Evolutionary conservation across 2,113 vertebrate species (phyloP), one percentile per base, ranked within the genome.

Genomic region (Octodon degus): DNA sequence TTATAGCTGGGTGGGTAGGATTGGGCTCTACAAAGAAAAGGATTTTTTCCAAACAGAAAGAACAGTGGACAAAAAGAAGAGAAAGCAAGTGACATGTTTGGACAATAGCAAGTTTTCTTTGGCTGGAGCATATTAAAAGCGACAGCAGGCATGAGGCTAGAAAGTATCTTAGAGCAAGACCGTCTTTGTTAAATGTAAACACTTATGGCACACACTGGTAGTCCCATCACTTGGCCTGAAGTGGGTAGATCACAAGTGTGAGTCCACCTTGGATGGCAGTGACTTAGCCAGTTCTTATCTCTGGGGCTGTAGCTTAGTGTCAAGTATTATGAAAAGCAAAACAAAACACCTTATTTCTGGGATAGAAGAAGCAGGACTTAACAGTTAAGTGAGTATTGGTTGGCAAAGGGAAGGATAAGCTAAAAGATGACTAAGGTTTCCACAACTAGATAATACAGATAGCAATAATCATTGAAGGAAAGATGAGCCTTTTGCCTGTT

Each of bases 31-130:
- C 47, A 85, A 96, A 95, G 83, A 92, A 96, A 8, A 95, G 81
- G 40, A 86, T 97, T 96, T 97, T 96, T 97, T 93, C 84, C 50
- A 80, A 77, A 60, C 81, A 94, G 84, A 90, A 55, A 32, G n/a
- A 81, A 95, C 85, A 96, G 80, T 62, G 65, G 37, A 27, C 37
- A 85, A 40, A 96, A 96, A 93, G 86, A 67, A 93, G 77, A 93
- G 65, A 97, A 81, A 87, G 72, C 84, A 86, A 96, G 90, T 91
- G 92, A 76, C 88, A 34, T 95, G 88, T 95, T 93, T 94, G 85
- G 76, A 87, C 92, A 93, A 37, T 67, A 93, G 27, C 90, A 91
- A 37, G 65, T 94, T 95, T 96, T 95, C 53, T 95, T 96, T 97
- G 90, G 68, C 93, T 91, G 40, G 77, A 96, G n/a, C 65, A 90